These are phyloP conservation scores for Agrotis ipsilon DNA, from an alignment of 2,888 invertebrate species.

Conservation along the genomic window DNA sequence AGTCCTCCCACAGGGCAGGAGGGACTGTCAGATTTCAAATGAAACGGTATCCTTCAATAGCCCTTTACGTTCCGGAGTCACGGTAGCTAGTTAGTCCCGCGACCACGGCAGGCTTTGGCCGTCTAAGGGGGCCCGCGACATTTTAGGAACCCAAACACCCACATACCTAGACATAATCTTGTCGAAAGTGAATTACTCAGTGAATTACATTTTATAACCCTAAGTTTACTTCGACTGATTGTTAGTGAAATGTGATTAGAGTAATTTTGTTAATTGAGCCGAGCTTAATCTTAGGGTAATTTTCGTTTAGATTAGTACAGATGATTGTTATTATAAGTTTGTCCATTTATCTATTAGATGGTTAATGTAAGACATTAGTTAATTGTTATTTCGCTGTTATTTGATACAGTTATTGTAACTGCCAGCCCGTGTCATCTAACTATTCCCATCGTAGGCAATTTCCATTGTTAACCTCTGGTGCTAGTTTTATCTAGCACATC, in stretches of 20 bases:
- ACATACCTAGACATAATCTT: constrained; percentile 26
- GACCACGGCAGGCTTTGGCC: too few species aligned
- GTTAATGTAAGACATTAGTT: background rate
- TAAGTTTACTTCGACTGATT: constrained; percentile 18
- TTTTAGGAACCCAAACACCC: constrained; percentile 4
- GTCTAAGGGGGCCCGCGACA: too few species aligned
- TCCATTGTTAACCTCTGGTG: too few species aligned
- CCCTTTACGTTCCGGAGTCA: too few species aligned
- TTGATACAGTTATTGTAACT: too few species aligned
- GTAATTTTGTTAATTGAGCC: constrained; percentile 11
- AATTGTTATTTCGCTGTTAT: background rate
- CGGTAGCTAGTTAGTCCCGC: too few species aligned
- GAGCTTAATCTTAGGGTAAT: background rate
- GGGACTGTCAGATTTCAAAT: too few species aligned
- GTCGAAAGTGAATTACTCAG: constrained; percentile 24
- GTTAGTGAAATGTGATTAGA: constrained; percentile 29
- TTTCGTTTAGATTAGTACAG: background rate
- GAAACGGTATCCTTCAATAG: too few species aligned
- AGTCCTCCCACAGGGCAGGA: too few species aligned
- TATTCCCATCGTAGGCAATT: too few species aligned
- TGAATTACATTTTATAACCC: constrained; percentile 26
- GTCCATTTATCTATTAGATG: background rate
- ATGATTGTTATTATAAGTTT: background rate
- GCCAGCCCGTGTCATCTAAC: too few species aligned
- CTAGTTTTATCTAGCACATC: too few species aligned